Evolutionary conservation across 92 coral and sea anemone species (phyloP).

Genomic region (Palythoa heliodiscus): DNA sequence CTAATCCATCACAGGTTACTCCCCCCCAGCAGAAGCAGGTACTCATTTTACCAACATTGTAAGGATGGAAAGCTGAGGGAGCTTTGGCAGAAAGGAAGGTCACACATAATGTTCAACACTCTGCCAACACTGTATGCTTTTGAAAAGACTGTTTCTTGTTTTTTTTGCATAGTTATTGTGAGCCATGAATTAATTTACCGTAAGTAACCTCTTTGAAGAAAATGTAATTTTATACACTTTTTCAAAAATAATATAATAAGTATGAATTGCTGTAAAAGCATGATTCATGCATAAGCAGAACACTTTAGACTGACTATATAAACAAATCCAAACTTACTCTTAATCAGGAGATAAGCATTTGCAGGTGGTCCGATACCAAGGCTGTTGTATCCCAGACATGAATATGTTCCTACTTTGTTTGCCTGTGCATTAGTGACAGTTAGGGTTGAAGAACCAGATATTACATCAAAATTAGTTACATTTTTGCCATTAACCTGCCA

Average conservation of each 20-base stretch:
- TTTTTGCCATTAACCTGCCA: constrained; percentile 71
- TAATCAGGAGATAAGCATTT: constrained; percentile 60
- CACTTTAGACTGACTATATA: background rate
- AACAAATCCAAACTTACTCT: constrained; percentile 42
- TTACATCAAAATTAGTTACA: constrained; percentile 43
- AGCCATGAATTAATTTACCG: too few relatives aligned
- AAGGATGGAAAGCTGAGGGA: too few relatives aligned
- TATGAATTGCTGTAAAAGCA: background rate
- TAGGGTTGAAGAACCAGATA: background rate
- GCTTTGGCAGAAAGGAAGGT: too few relatives aligned
- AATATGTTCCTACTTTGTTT: constrained; percentile 62
- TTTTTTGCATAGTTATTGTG: too few relatives aligned
- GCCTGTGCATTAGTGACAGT: constrained; percentile 26
- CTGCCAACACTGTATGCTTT: too few relatives aligned
- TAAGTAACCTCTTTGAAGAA: too few relatives aligned
- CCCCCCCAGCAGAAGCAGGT: too few relatives aligned
- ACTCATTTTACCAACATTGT: too few relatives aligned
- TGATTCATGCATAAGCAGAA: background rate
- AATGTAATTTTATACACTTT: too few relatives aligned
- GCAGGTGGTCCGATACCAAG: constrained; percentile 75
- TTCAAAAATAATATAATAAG: background rate
- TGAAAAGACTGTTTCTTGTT: too few relatives aligned
- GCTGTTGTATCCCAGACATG: constrained; percentile 67
- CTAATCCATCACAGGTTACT: too few relatives aligned
- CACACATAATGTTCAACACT: too few relatives aligned